Percentiles rank a stretch among this genome's conserved stretches.
Evolutionary conservation across 2,797 vertebrate genomes (phyloP).

Genomic region (Microctenopoma stevenorrisi): DNA sequence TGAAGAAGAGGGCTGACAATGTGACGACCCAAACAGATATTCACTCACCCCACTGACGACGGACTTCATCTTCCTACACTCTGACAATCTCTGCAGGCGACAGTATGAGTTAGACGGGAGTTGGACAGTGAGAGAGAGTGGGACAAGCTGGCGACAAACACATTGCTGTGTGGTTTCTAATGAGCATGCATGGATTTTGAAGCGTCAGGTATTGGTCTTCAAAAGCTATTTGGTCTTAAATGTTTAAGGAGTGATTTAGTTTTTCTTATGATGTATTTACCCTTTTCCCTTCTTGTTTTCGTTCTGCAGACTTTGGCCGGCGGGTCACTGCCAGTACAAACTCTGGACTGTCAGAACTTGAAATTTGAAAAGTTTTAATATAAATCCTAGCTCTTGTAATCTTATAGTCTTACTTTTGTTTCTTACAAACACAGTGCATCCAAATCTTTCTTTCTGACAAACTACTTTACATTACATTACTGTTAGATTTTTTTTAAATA

Average conservation of each 20-base stretch:
- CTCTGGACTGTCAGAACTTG: slow-evolving; percentile 94
- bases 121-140: slow-evolving; percentile 4
- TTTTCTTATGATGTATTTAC: slow-evolving; percentile 81
- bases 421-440: slow-evolving; percentile 79
- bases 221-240: slow-evolving; percentile 98
- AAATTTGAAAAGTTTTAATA: slow-evolving; percentile 90
- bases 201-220: slow-evolving; percentile 86
- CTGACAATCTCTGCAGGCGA: slow-evolving; percentile 70
- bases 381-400: slow-evolving; percentile 95
- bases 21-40: slow-evolving; percentile 33
- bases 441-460: slow-evolving; percentile 84
- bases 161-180: slow-evolving; percentile 69
- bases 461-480: slow-evolving; percentile 93
- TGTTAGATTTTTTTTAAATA: slow-evolving; percentile 87
- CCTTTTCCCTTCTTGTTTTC: slow-evolving; percentile 74
- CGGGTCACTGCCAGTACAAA: slow-evolving; percentile 85
- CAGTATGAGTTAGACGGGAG: slow-evolving; percentile 26
- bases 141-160: slow-evolving; percentile 49
- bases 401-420: slow-evolving; percentile 96
- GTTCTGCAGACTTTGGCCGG: slow-evolving; percentile 83
- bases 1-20: slow-evolving; percentile 37
- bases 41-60: slow-evolving; percentile 40
- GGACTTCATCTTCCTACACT: slow-evolving; percentile 52
- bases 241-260: slow-evolving; percentile 90
- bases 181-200: slow-evolving; percentile 95